These are phyloP conservation scores for Rachycentron canadum DNA, from an alignment of 2,797 vertebrate species.

Conservation along the genomic window DNA sequence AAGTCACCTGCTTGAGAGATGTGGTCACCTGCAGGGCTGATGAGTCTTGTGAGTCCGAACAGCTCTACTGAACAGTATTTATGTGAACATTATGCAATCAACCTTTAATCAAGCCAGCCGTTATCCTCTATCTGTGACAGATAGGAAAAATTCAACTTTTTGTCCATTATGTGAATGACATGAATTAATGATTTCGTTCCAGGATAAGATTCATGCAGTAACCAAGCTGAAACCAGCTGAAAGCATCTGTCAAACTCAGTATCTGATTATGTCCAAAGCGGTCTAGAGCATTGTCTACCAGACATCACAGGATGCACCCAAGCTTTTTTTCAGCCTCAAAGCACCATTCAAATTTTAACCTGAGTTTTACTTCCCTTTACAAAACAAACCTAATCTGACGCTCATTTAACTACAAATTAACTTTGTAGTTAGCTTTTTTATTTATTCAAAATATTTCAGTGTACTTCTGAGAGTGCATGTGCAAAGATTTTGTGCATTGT, in stretches of 20 bases:
- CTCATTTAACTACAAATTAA: conserved; percentile 56
- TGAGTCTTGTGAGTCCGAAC: conserved; percentile 43
- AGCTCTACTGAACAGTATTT: conserved; percentile 61
- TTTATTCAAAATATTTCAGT: neutral
- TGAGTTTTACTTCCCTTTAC: neutral
- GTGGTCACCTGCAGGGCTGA: conserved; percentile 28
- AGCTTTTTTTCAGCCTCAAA: neutral
- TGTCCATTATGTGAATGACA: conserved; percentile 74
- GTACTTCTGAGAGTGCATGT: neutral
- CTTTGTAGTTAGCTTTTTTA: neutral
- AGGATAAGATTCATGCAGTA: conserved; percentile 24
- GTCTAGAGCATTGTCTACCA: conserved; percentile 37
- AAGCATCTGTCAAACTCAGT: neutral
- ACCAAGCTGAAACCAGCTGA: neutral
- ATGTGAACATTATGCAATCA: conserved; percentile 62
- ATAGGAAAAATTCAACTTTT: conserved; percentile 29
- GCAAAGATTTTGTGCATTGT: neutral
- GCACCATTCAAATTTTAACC: conserved; percentile 26
- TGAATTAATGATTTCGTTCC: conserved; percentile 68
- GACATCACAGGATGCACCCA: conserved; percentile 48
- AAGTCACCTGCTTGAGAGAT: conserved; percentile 57
- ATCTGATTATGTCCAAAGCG: conserved; percentile 12
- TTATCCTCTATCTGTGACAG: conserved; percentile 68
- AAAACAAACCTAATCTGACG: conserved; percentile 38
- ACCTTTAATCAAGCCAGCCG: conserved; percentile 44